Evolutionary conservation across 2,888 invertebrate genomes (phyloP), one percentile per base, ranked within the genome.

Genomic region (Euclidia mi): DNA sequence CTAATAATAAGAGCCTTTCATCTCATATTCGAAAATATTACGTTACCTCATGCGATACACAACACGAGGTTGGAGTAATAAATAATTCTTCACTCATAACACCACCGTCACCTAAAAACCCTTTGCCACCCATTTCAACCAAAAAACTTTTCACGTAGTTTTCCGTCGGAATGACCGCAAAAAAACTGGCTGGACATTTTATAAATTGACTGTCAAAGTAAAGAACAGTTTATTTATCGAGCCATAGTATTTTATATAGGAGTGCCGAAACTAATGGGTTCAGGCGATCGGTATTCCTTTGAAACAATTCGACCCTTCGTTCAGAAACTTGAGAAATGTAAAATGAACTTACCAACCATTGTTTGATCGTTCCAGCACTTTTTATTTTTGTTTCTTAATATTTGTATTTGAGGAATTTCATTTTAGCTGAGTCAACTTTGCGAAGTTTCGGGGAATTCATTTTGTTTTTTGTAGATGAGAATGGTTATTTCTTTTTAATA

Each of bases 261-360:
- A 66, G 56, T 56, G 64, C 63, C 64, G 59, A 69, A 71, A 72
- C 71, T 74, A 79, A 81, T 80, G 76, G 81, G 47, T 66, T 75
- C 55, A 59, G 67, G 75, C 76, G 71, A 72, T 71, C 70, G 65
- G 62, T 71, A 81, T 82, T 80, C 79, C 73, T 74, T 64, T 58
- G 66, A 72, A 81, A 82, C 78, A 76, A 79, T 79, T 79, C 64
- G 68, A 70, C 71, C 73, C 65, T 61, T 56, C 49, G 55, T 25
- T 52, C 31, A 45, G 58, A 61, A 65, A 58, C 56, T 66, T 64
- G 50, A 58, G 62, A 63, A 61, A 71, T 68, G 58, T 69, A 56
- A 58, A 51, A 56, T 53, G 50, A 58, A 59, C 59, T 71, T 61
- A 20, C 49, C 53, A 56, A 65, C 46, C 57, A 45, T 56, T 61